Base-by-base conservation (phyloP, 2,888 invertebrate species). In the Aethes cnicana region DNA sequence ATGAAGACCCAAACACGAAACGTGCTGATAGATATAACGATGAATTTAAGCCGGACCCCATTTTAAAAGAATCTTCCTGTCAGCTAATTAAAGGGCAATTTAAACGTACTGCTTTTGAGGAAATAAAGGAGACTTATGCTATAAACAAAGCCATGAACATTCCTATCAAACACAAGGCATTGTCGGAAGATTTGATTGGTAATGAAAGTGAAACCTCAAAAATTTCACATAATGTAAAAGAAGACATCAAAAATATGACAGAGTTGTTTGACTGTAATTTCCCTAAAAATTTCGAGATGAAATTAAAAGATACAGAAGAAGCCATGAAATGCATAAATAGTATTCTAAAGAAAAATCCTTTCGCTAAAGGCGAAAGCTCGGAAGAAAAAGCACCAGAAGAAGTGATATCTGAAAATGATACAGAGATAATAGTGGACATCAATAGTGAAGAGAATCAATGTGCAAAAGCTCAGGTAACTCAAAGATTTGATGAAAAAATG, bases 71-170 rank as follows among this genome's bases (percentile, higher is more conserved):
- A 46, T 82, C 84, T 4, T 87, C 86, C 2, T 64, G 62, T 5
- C 72, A 77, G 17, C 8, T 81, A 3, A 66, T 79, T 14, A 78
- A 77, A 67, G 73, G 72, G 1, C 59, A 74, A 56, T 64, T 53
- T 39, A 70, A 67, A 50, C 72, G 67, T n/a, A 74, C 71, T 3
- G 56, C 57, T n/a, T 71, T 78, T 55, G 74, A 80, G 8, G 80
- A 81, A 65, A 61, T 84, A 1, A 77, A 73, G 59, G 81, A 86
- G 58, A 64, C 63, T 14, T 86, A 84, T 64, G 66, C 78, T 1
- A 84, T 87, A 12, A 87, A 87, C 63, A 63, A 74, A 61, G 69
- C 69, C 4, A 69, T 87, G 65, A 86, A 87, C 59, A 84, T 84
- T 55, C 64, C 85, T 18, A 56, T 84, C 43, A 72, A 65, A 57